phyloP scores from a whole-genome alignment of 2,113 vertebrate species.

The Cyanistes caeruleus region DNA sequence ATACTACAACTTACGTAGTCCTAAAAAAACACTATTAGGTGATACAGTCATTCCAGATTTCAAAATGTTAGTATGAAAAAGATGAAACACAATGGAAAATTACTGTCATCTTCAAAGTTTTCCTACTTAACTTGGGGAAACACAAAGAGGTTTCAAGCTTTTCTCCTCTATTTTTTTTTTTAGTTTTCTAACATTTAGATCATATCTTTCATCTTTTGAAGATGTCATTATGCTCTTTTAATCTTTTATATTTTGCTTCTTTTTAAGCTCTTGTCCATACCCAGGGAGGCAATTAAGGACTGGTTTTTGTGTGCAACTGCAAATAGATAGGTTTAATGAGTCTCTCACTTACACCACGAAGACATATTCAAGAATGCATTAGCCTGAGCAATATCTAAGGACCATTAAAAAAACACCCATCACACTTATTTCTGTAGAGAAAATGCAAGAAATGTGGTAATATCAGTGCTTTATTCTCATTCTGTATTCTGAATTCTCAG shows the following conservation, averaged over 20 bases:
- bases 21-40: neutral
- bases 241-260: slow-evolving; percentile 1
- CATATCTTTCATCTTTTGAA: neutral
- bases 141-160: neutral
- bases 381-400: neutral
- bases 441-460: neutral
- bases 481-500: neutral
- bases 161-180: neutral
- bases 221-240: neutral
- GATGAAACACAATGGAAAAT: neutral
- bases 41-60: neutral
- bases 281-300: slow-evolving; percentile 6
- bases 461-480: neutral
- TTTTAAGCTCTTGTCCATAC: slow-evolving; percentile 14
- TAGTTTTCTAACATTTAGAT: neutral
- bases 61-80: neutral
- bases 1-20: neutral
- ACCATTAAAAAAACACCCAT: neutral
- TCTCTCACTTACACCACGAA: neutral
- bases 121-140: neutral
- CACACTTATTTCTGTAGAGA: neutral
- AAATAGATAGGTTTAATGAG: neutral
- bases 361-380: neutral
- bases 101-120: neutral
- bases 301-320: neutral